Evolutionary conservation across 2,797 vertebrate species (phyloP), one percentile per base, ranked within the genome.

Genomic region (Dendrocincla tyrannina): DNA sequence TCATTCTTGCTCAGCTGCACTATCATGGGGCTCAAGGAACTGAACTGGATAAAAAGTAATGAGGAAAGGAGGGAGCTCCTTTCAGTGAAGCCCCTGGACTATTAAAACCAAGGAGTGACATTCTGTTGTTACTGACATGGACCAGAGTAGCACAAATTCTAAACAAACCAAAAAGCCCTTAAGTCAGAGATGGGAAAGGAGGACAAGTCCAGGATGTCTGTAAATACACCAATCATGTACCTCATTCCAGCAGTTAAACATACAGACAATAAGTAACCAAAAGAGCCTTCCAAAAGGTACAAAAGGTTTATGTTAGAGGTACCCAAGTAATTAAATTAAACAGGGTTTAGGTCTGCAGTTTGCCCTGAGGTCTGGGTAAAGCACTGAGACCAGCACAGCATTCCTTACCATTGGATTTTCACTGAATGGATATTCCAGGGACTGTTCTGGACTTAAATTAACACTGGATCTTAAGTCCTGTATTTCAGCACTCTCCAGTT

Each of bases 371-470:
- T 28, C 17, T 23, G 49, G 23, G 42, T 39, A 47, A 15, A 52
- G 49, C 68, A 50, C 42, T 2, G 32, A 37, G 37, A 33, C 7
- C 16, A 7, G 41, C 28, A 9, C 7, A 59, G 47, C 17, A n/a
- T 16, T 52, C 64, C 97, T 96, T 93, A 97, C 97, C 97, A 23
- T 47, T 8, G 66, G n/a, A 23, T 94, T 86, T 19, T 73, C 5
- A 37, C 11, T 53, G 37, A 76, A 95, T 6, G 67, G 74, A 22
- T 85, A 95, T 32, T 91, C 95, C 47, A 42, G 83, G 30, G 62
- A 33, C 39, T 97, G 95, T 19, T 73, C 70, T 39, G 93, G 56
- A 84, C 88, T 96, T 0, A 70, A 8, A 28, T 22, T 68, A 58
- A 73, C 35, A 63, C 35, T 8, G 47, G 91, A 9, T 52, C 91